Conservation (phyloP, 1,140 invertebrate genomes). For the Semibalanus balanoides region DNA sequence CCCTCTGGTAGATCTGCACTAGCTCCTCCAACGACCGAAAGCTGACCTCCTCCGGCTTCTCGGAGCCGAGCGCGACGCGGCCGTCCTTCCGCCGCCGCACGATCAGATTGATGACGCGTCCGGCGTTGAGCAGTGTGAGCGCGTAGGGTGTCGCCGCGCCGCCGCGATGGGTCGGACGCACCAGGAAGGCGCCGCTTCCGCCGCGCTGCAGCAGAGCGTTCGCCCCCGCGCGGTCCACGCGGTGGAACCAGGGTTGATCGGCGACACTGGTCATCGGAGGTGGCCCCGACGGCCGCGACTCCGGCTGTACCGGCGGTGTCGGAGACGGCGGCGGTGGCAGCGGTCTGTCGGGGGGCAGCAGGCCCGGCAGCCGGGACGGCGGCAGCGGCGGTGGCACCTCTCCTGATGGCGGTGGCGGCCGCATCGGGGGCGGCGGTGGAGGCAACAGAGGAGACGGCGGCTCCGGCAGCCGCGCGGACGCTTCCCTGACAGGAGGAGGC, state of each 20-base stretch:
- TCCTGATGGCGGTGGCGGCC: too few relatives aligned
- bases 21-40: neutral
- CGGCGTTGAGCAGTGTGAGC: neutral
- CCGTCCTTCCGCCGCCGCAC: neutral
- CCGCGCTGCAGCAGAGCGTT: neutral
- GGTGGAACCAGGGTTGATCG: neutral
- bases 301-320: too few relatives aligned
- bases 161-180: neutral
- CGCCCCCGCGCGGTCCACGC: neutral
- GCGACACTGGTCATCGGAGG: neutral
- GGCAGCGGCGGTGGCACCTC: too few relatives aligned
- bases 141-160: neutral
- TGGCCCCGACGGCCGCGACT: too few relatives aligned
- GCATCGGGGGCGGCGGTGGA: too few relatives aligned
- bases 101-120: neutral
- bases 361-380: too few relatives aligned
- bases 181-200: neutral
- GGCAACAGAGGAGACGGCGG: too few relatives aligned
- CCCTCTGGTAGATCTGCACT: neutral
- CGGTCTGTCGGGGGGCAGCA: too few relatives aligned
- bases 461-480: too few relatives aligned
- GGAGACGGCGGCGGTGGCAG: too few relatives aligned
- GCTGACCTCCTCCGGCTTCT: neutral
- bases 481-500: too few relatives aligned
- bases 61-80: neutral